These are phyloP conservation scores for Thamnophis sirtalis DNA, from an alignment of 2,113 vertebrate species.

Conservation along the genomic window DNA sequence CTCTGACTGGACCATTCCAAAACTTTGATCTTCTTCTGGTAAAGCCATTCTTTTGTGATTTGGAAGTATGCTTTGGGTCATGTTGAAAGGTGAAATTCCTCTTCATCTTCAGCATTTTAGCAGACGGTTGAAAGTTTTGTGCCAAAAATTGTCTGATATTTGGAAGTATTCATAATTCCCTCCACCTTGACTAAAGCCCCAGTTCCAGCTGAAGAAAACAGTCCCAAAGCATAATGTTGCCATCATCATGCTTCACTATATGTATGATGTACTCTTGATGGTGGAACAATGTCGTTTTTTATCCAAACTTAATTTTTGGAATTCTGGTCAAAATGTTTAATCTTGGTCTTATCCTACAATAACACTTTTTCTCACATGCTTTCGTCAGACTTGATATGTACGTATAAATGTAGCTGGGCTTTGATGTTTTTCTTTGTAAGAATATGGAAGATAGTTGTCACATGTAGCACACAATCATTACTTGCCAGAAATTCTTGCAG, in stretches of 20 bases:
- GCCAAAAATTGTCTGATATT: background rate
- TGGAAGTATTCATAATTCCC: background rate
- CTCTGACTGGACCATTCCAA: no score
- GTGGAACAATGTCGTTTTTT: background rate
- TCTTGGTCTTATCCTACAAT: background rate
- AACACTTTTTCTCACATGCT: background rate
- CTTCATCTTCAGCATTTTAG: no score
- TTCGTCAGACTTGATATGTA: background rate
- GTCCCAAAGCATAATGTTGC: background rate
- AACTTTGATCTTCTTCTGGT: background rate
- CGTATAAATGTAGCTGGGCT: background rate
- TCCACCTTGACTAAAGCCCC: no score
- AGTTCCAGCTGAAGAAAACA: background rate
- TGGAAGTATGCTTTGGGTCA: background rate
- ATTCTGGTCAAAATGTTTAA: background rate
- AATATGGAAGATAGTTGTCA: background rate
- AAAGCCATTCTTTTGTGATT: background rate
- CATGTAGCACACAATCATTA: background rate
- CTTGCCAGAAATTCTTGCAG: background rate
- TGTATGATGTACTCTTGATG: background rate
- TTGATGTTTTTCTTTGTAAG: background rate
- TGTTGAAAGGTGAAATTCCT: no score
- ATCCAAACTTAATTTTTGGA: background rate
- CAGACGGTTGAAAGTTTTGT: background rate
- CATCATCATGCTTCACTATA: background rate